Conservation (phyloP, 2,113 vertebrate species). For the Lycaon pictus region DNA sequence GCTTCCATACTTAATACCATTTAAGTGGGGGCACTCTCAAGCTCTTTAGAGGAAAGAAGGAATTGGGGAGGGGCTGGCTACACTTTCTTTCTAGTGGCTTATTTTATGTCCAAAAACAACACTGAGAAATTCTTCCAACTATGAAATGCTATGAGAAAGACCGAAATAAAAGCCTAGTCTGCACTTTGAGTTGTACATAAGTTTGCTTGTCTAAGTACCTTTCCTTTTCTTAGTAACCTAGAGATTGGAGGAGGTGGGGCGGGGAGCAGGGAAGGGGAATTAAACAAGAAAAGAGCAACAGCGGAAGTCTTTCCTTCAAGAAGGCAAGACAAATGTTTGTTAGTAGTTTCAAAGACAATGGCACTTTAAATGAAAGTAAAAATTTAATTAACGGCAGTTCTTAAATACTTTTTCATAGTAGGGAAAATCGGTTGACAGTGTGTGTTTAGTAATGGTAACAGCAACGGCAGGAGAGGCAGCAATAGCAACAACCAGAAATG, state of each 20-base stretch:
- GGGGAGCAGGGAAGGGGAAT: not conserved
- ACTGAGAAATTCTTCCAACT: not conserved
- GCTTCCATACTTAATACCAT: not conserved
- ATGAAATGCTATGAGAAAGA: not conserved
- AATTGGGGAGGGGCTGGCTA: not conserved
- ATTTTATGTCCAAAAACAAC: conserved; percentile 18
- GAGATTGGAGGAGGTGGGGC: too few relatives aligned
- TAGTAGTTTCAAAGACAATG: not conserved
- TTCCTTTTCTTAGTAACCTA: not conserved
- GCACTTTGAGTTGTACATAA: not conserved
- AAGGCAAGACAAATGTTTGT: not conserved
- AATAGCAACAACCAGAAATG: not conserved
- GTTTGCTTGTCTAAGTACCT: not conserved
- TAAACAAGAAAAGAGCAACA: not conserved
- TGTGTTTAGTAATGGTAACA: not conserved
- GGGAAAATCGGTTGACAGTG: not conserved
- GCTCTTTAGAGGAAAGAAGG: conserved; percentile 1
- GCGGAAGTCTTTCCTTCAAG: not conserved
- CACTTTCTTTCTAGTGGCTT: not conserved
- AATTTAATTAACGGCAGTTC: conserved; percentile 26
- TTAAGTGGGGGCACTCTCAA: not conserved
- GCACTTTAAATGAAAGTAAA: conserved; percentile 36
- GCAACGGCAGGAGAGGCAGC: not conserved
- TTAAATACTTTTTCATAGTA: not conserved
- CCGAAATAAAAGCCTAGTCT: not conserved